Evolutionary conservation across 2,113 vertebrate species (phyloP), one percentile per base, ranked within the genome.

Genomic region (Melanerpes aurifrons): DNA sequence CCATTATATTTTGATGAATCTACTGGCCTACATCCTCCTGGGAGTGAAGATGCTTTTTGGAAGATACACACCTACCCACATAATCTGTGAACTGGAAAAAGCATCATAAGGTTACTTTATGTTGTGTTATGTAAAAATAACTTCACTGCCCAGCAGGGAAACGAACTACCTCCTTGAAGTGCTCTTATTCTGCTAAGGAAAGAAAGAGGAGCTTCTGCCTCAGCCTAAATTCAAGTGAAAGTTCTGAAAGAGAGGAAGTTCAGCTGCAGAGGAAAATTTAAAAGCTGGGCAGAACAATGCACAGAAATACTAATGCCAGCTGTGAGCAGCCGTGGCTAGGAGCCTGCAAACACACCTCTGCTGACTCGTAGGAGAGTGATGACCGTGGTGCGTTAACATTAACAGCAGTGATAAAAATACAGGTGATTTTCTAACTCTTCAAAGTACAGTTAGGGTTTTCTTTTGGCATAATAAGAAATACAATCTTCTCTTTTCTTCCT

Each of bases 391-490:
- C 1, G 0, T 45, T 92, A 87, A 69, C 50, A 69, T 76, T 88
- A 93, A 66, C 32, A 86, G 29, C 18, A 67, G 57, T 2, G 4
- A 77, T 74, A 37, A 83, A 87, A 92, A 59, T 21, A 13, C 47
- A 57, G 20, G 88, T 95, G 58, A 47, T 56, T 81, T 84, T 83
- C 69, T 87, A 75, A 62, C 54, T 53, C 40, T 35, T 86, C 66
- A 53, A 62, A 70, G 62, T 75, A 77, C 31, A 66, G 11, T 12
- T 5, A 2, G 50, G 20, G 15, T 29, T 35, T 20, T 77, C 32
- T 84, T 88, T 83, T 76, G 73, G 7, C 35, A 8, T 69, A 86
- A 62, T 66, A 21, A 77, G 54, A 82, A 77, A 74, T 63, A 53
- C 1, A 1, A 56, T 57, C n/a, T 43, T 76, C 31, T 40, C 14